Evolutionary conservation across 2,888 invertebrate species (phyloP).

Genomic region (Hyles lineata): DNA sequence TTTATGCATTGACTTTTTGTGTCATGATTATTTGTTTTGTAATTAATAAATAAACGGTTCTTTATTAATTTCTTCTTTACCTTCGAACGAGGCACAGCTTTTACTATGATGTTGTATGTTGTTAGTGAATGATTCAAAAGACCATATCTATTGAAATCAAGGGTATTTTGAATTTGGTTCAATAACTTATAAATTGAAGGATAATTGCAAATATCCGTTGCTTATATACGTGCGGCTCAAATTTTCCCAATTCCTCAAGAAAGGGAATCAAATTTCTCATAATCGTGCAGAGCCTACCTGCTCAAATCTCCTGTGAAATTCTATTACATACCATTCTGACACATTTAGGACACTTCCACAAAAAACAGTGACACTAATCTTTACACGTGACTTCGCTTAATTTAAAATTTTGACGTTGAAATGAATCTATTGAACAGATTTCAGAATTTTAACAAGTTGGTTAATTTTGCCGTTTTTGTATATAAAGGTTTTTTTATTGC

Average conservation of each 20-base stretch:
- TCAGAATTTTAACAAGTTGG: not conserved
- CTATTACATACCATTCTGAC: slow-evolving; percentile 14
- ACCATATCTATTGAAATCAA: too few relatives aligned
- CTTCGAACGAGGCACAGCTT: too few relatives aligned
- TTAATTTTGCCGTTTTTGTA: not conserved
- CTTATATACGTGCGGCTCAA: not conserved
- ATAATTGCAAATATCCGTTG: too few relatives aligned
- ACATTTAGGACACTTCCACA: slow-evolving; percentile 13
- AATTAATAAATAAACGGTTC: too few relatives aligned
- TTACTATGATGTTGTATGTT: too few relatives aligned
- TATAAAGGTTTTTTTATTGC: not conserved
- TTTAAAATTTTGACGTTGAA: not conserved
- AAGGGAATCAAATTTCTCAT: not conserved
- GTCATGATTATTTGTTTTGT: too few relatives aligned
- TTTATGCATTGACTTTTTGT: too few relatives aligned
- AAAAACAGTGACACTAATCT: slow-evolving; percentile 21
- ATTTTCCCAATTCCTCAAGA: not conserved
- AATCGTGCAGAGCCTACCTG: not conserved
- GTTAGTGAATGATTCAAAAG: too few relatives aligned
- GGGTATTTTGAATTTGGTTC: too few relatives aligned
- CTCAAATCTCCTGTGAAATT: not conserved
- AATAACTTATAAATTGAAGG: too few relatives aligned
- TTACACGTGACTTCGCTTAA: slow-evolving; percentile 8
- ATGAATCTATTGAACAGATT: not conserved
- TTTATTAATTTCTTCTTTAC: too few relatives aligned